phyloP scores from a whole-genome alignment of 2,888 invertebrate genomes.

The Ferdinandea cuprea region DNA sequence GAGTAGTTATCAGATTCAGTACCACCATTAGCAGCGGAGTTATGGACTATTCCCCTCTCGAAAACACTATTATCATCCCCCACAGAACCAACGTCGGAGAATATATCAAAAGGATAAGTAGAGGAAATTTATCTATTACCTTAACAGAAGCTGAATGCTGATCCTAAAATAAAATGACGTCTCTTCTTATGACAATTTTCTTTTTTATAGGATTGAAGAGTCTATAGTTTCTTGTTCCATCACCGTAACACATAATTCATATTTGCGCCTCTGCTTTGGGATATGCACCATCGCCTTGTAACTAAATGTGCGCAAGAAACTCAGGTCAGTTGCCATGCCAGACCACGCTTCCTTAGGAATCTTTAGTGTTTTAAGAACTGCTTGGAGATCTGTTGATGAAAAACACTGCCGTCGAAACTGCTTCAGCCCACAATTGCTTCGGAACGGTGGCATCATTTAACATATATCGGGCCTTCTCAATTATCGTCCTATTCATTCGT shows the following conservation, averaged over 20 bases:
- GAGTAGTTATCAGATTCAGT: too few relatives aligned
- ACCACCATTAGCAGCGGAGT: too few relatives aligned
- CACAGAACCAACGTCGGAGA: too few relatives aligned
- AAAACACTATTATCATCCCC: too few relatives aligned
- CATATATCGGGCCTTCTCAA: conserved; percentile 67
- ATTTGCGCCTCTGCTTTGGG: conserved; percentile 36
- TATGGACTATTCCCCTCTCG: too few relatives aligned
- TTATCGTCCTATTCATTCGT: conserved; percentile 62
- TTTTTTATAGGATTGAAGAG: conserved; percentile 9
- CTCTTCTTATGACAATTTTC: too few relatives aligned
- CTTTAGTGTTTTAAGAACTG: conserved; percentile 32
- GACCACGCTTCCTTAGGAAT: conserved; percentile 23
- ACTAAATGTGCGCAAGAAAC: conserved; percentile 41
- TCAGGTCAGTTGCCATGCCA: conserved; percentile 33
- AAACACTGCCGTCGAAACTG: conserved; percentile 41
- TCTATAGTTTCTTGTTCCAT: too few relatives aligned
- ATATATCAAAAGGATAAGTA: too few relatives aligned
- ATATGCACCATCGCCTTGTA: conserved; percentile 54
- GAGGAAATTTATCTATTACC: neutral
- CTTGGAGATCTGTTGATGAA: conserved; percentile 4
- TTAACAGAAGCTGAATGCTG: neutral
- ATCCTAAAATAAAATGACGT: neutral
- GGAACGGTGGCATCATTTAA: conserved; percentile 28
- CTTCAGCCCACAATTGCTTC: conserved; percentile 55
- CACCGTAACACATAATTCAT: too few relatives aligned